Base-by-base conservation (phyloP, 2,113 vertebrate genomes). In the Bubo blakistoni region DNA sequence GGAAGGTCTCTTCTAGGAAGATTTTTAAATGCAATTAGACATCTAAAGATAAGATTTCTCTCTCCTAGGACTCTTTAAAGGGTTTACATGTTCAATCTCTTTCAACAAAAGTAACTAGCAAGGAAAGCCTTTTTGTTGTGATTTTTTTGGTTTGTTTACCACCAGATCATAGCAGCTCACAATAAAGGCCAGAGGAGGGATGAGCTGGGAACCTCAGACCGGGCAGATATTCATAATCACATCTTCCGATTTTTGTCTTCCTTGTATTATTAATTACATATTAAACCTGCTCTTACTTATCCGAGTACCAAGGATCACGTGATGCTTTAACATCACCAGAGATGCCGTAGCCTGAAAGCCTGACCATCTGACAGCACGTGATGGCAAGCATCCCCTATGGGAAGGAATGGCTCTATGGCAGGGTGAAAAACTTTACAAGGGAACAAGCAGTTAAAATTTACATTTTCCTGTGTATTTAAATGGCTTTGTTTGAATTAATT, bases 311-410 rank as follows among this genome's bases (percentile, higher is more conserved):
- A 83, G 17, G 27, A 47, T 69, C 67, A 49, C 9, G 4, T 3
- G 32, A 40, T 47, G 29, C 26, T 88, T 83, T 40, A 52, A 42
- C 22, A 55, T 10, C 62, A 80, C 19, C 30, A 22, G 57, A 78
- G 63, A 16, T 24, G 34, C 18, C 71, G 34, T 21, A 92, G 57
- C 27, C 65, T 55, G 47, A 3, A 40, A 78, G 8, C 38, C 78
- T 73, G 77, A 20, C 25, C 38, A 30, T 11, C 49, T 27, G 46
- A 40, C n/a, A 38, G 62, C 32, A n/a, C 0, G 1, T 6, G 63
- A 6, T 15, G n/a, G 30, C 0, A 6, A 65, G 20, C 6, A 42
- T n/a, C 63, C 58, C 69, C 32, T 13, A 2, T 1, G 5, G 52
- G 54, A 80, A 38, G 4, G 8, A 47, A 26, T 1, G 22, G 47